A percentile compares a stretch with the other conserved stretches of the same genome.
Conservation (phyloP, 2,113 vertebrate species). For the Lamprologus callipterus region DNA sequence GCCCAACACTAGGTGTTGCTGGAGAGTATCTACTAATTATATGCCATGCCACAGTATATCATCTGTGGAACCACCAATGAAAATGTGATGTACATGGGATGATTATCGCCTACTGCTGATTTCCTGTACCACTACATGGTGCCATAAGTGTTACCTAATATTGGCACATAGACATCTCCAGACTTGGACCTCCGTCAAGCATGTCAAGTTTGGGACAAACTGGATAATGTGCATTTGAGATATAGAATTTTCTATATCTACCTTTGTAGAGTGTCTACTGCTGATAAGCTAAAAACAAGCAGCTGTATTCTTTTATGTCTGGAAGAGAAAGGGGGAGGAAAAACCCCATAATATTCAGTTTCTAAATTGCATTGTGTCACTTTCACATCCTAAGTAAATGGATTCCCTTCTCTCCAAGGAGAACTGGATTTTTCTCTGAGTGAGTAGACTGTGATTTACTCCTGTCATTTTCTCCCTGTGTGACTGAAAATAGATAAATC, state of each 20-base stretch:
- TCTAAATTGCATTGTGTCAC: not conserved
- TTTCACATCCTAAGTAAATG: not conserved
- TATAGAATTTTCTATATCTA: not conserved
- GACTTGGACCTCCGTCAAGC: not conserved
- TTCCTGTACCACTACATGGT: not conserved
- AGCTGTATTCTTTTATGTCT: not conserved
- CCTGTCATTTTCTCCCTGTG: not conserved
- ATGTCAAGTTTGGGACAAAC: not conserved
- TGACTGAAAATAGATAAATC: not conserved
- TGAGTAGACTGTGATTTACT: not conserved
- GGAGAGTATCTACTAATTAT: not conserved
- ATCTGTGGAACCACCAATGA: not conserved
- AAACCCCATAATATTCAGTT: not conserved
- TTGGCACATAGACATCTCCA: not conserved
- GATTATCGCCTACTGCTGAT: not conserved
- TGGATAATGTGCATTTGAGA: not conserved
- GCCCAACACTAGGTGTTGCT: not conserved
- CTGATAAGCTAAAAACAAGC: not conserved
- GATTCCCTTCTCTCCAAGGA: not conserved
- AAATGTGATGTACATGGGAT: not conserved
- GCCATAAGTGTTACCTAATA: not conserved
- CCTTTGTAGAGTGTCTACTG: not conserved
- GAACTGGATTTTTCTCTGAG: not conserved
- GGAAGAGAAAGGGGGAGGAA: not conserved
- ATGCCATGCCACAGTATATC: not conserved